phyloP scores from a whole-genome alignment of 2,888 invertebrate species.

The Dicycla oo region DNA sequence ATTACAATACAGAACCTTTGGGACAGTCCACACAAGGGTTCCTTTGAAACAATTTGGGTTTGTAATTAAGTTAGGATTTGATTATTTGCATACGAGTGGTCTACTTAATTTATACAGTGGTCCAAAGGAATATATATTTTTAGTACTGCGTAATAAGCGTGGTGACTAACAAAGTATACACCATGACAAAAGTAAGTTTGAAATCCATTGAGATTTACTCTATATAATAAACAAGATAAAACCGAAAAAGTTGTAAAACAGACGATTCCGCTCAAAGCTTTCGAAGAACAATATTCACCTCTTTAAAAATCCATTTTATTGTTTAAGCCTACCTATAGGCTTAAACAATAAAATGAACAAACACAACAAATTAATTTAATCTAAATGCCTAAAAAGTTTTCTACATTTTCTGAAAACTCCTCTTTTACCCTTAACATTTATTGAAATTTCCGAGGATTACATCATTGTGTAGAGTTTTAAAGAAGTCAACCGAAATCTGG shows the following conservation, averaged over 20 bases:
- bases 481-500: conserved; percentile 53
- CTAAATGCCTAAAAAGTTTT: conserved; percentile 53
- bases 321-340: conserved; percentile 18
- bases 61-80: conserved; percentile 69
- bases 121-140: conserved; percentile 49
- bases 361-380: conserved; percentile 56
- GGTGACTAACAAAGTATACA: not conserved
- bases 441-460: conserved; percentile 59
- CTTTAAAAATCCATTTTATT: conserved; percentile 23
- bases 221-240: not conserved
- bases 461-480: conserved; percentile 45
- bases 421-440: conserved; percentile 45
- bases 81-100: conserved; percentile 63
- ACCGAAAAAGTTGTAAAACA: not conserved
- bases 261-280: not conserved
- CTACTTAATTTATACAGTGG: conserved; percentile 43
- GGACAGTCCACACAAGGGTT: conserved; percentile 62
- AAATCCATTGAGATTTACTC: too few species aligned
- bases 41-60: conserved; percentile 69
- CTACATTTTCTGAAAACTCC: conserved; percentile 48
- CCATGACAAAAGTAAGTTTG: not conserved
- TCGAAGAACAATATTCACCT: conserved; percentile 20
- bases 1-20: conserved; percentile 76
- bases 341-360: conserved; percentile 44
- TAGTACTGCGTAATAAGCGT: conserved; percentile 11